Percentiles rank a stretch among this genome's conserved stretches.
phyloP scores from a whole-genome alignment of 2,797 vertebrate species.

The Danio aesculapii region DNA sequence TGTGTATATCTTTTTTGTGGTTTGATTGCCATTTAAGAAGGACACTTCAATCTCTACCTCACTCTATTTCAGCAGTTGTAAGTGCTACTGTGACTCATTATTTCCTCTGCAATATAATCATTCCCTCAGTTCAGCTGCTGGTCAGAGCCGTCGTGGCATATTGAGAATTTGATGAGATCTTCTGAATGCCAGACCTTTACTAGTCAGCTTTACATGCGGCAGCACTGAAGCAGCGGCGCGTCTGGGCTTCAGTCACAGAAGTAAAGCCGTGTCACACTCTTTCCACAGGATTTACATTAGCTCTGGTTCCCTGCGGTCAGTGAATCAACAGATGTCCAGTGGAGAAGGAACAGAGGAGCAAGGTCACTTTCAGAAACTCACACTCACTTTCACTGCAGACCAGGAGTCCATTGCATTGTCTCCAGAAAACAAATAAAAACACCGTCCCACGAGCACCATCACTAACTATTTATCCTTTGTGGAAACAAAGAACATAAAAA shows the following conservation, averaged over 20 bases:
- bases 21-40: no score
- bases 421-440: background rate
- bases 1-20: no score
- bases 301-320: background rate
- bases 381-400: background rate
- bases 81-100: background rate
- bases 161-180: slow-evolving; percentile 37
- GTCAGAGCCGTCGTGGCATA: background rate
- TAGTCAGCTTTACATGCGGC: background rate
- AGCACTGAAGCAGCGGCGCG: background rate
- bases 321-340: slow-evolving; percentile 6
- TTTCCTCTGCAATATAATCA: background rate
- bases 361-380: slow-evolving; percentile 22
- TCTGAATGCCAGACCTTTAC: background rate
- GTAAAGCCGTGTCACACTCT: background rate
- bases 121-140: background rate
- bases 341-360: background rate
- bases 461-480: background rate
- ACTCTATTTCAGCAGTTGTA: background rate
- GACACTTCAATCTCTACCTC: background rate
- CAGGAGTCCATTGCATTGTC: background rate
- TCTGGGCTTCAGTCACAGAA: slow-evolving; percentile 9
- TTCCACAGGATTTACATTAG: slow-evolving; percentile 5
- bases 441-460: background rate
- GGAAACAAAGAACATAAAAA: background rate